A percentile compares a stretch with the other conserved stretches of the same genome.
Conservation (phyloP, 1,140 invertebrate genomes). For the Armadillidium nasatum region DNA sequence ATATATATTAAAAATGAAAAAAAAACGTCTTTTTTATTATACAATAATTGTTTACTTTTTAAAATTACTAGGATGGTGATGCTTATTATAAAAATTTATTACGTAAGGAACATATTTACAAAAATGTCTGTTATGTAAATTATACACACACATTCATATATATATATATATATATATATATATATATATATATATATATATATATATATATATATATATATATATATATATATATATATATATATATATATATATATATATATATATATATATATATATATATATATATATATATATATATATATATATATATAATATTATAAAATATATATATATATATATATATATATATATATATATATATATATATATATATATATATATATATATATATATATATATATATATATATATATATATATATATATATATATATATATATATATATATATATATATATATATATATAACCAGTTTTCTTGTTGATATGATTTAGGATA, state of each 20-base stretch:
- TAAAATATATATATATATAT: background rate
- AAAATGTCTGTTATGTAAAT: background rate
- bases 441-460: slow-evolving; percentile 15
- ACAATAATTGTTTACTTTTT: slow-evolving; percentile 40
- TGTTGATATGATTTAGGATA: background rate
- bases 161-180: background rate
- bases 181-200: slow-evolving; percentile 14
- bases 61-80: slow-evolving; percentile 42
- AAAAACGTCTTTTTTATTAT: slow-evolving; percentile 39
- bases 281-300: slow-evolving; percentile 6
- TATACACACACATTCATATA: background rate
- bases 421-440: background rate
- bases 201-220: slow-evolving; percentile 15
- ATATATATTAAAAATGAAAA: slow-evolving; percentile 40
- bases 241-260: slow-evolving; percentile 11
- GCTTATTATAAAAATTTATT: slow-evolving; percentile 40
- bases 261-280: slow-evolving; percentile 15
- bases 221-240: slow-evolving; percentile 3
- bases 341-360: slow-evolving; percentile 2
- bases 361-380: background rate
- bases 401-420: background rate
- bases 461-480: background rate
- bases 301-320: too few relatives aligned
- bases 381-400: slow-evolving; percentile 14
- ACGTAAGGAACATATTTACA: slow-evolving; percentile 22